A percentile compares a stretch with the other conserved stretches of the same genome.
phyloP scores from a whole-genome alignment of 2,113 vertebrate species.

The Pelecanus crispus region DNA sequence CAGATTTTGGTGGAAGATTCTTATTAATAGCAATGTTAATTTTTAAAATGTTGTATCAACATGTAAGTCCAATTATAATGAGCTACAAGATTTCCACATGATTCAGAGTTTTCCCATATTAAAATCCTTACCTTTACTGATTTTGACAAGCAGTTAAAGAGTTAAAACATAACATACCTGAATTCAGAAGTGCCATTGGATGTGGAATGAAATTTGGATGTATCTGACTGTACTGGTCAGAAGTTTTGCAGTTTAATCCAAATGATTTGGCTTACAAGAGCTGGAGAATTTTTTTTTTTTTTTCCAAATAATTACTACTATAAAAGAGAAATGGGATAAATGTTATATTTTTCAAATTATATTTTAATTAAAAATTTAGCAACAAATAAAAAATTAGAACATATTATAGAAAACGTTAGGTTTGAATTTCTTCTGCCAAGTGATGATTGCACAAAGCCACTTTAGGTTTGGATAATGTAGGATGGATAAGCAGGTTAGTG shows the following conservation, averaged over 20 bases:
- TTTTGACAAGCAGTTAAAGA: neutral
- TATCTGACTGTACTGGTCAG: neutral
- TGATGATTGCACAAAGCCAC: neutral
- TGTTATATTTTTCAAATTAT: neutral
- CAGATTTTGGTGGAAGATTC: neutral
- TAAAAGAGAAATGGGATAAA: neutral
- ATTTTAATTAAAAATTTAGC: neutral
- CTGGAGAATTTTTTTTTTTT: neutral
- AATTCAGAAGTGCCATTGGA: neutral
- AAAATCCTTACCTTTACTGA: neutral
- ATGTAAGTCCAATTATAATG: neutral
- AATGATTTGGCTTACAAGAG: neutral
- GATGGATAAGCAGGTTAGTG: neutral
- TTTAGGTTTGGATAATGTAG: neutral
- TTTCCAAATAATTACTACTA: neutral
- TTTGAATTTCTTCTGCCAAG: neutral
- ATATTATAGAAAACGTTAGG: neutral
- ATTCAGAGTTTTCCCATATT: neutral
- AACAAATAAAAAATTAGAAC: neutral
- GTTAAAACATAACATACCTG: neutral
- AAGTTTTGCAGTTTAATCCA: neutral
- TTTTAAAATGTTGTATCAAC: neutral
- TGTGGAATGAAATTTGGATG: neutral
- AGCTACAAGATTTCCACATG: neutral
- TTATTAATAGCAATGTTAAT: neutral